Percentiles rank a stretch among this genome's conserved stretches.
Conservation (phyloP, 1,140 invertebrate species). For the Sarcophaga bullata region DNA sequence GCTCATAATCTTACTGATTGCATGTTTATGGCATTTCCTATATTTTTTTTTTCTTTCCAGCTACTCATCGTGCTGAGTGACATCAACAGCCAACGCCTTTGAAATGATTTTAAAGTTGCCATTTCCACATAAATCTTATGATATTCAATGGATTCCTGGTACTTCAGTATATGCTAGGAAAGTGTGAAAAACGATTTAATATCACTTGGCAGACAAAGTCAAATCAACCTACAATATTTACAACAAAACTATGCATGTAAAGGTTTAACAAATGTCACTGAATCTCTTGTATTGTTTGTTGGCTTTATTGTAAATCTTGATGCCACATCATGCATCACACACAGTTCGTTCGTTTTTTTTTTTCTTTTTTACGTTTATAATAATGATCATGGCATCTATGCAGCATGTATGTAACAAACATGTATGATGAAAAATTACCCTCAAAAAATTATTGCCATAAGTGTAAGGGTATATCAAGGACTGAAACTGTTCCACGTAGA, state of each 20-base stretch:
- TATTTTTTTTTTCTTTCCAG: constrained; percentile 3
- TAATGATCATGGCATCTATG: constrained; percentile 14
- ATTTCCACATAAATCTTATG: constrained; percentile 24
- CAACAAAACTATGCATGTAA: neutral
- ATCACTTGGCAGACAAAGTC: constrained; percentile 31
- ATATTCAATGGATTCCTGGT: neutral
- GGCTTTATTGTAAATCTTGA: neutral
- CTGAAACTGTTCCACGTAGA: neutral
- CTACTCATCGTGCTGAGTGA: constrained; percentile 7
- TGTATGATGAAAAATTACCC: constrained; percentile 37
- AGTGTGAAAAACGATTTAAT: constrained; percentile 38
- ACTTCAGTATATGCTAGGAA: neutral
- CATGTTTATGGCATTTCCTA: neutral
- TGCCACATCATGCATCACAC: constrained; percentile 6
- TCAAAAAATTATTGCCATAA: constrained; percentile 31
- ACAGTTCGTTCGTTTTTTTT: neutral
- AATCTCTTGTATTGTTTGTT: neutral
- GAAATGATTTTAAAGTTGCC: constrained; percentile 12
- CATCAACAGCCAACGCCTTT: constrained; percentile 33
- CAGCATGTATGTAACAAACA: neutral
- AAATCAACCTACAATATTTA: neutral
- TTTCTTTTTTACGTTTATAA: neutral
- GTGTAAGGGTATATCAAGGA: neutral
- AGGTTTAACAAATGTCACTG: constrained; percentile 3
- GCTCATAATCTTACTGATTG: constrained; percentile 7